Base-by-base conservation (phyloP, 2,113 vertebrate species). In the Pleuronectes platessa region DNA sequence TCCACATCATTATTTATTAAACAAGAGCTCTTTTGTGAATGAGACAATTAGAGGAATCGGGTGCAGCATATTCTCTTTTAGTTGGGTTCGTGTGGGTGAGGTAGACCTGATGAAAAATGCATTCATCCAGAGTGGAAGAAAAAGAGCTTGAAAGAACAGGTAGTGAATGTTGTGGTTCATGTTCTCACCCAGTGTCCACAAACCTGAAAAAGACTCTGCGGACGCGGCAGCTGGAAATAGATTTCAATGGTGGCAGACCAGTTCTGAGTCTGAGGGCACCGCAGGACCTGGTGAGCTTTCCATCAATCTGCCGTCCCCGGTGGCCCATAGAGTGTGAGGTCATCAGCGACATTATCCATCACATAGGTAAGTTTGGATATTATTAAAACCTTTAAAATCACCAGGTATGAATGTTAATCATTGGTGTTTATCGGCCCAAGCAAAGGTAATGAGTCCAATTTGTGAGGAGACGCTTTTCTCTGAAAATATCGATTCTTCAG, bases 291-390 rank as follows among this genome's bases (percentile, higher is more conserved):
- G 95, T 96, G 1, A 83, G 89, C 58, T 69, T 94, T 26, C 87
- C 93, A 15, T 88, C 89, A 0, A 37, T n/a, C 0, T 76, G 31
- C n/a, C 78, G 81, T 2, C 88, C 91, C 1, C 92, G 92, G 15
- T 99, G 97, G 96, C 97, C 97, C 1, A 15, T 93, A 3, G 97
- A 98, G 78, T 96, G 97, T 51, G 96, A 97, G 74, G 96, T 98
- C 89, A 93, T 97, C 83, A 64, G 89, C 14, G 96, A 96, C 61
- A 45, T 40, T 0, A 85, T 97, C 10, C 88, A 92, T 61, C 97
- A 98, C 74, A 95, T 96, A 35, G 96, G 96, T 97, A 94, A 88
- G 24, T 42, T 42, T 42, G 40, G 10, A 42, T 3, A 54, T 9
- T 20, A 21, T 27, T 58, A 24, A 37, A 64, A 45, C 7, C 15